Conservation (phyloP, 92 coral and sea anemone genomes). For the Paragorgia papillata region DNA sequence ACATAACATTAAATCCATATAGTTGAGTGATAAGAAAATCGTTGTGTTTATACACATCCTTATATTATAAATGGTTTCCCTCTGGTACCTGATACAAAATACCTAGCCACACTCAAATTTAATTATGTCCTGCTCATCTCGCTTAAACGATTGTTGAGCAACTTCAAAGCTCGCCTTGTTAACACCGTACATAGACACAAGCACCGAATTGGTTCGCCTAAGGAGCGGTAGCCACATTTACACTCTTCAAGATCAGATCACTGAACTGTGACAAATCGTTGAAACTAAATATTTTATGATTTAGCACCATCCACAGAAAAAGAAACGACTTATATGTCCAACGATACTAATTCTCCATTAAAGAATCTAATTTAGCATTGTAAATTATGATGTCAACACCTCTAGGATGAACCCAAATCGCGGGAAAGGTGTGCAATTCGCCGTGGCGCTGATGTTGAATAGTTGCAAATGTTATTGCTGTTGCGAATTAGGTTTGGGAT, state of each 20-base stretch:
- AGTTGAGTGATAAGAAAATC: no score
- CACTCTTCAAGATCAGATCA: background rate
- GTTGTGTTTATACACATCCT: no score
- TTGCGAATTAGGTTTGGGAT: slow-evolving; percentile 48
- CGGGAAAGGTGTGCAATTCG: slow-evolving; percentile 48
- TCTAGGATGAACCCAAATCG: slow-evolving; percentile 38
- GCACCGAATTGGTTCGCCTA: background rate
- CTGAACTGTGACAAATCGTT: no score
- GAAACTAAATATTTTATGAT: slow-evolving; percentile 29
- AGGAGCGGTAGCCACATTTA: slow-evolving; percentile 12
- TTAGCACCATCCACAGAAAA: slow-evolving; percentile 38
- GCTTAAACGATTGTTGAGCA: no score
- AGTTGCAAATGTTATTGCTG: slow-evolving; percentile 52
- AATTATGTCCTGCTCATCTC: no score
- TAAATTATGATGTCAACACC: slow-evolving; percentile 39
- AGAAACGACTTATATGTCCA: slow-evolving; percentile 28
- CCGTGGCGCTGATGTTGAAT: slow-evolving; percentile 44
- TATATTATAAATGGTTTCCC: no score
- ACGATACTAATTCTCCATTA: slow-evolving; percentile 19
- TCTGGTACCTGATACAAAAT: no score
- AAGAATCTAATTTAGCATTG: slow-evolving; percentile 34
- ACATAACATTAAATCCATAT: no score
- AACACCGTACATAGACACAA: no score
- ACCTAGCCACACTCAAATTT: no score
- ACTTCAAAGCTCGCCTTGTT: no score